Percentiles rank a stretch among this genome's conserved stretches.
These are phyloP conservation scores for Monoplex corrugatus DNA, from an alignment of 2,888 invertebrate genomes.

Conservation along the genomic window DNA sequence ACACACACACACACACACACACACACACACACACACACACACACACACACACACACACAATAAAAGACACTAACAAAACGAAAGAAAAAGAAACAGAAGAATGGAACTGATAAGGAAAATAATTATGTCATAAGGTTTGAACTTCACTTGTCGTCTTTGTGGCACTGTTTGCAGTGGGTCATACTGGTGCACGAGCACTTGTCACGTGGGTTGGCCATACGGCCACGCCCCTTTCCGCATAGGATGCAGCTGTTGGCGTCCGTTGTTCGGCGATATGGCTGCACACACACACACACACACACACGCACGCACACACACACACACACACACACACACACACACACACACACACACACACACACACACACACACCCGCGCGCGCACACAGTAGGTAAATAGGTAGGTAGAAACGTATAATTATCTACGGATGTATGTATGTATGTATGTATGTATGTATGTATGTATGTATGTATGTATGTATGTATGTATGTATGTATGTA, in stretches of 20 bases:
- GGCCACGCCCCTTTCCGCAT: constrained; percentile 78
- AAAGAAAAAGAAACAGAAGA: not conserved
- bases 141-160: constrained; percentile 76
- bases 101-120: not conserved
- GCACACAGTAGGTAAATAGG: not conserved
- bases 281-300: constrained; percentile 28
- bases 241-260: constrained; percentile 80
- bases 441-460: too few relatives aligned
- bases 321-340: not conserved
- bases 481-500: too few relatives aligned
- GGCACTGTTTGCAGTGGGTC: constrained; percentile 74
- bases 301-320: not conserved
- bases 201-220: constrained; percentile 78
- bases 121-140: not conserved
- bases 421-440: not conserved
- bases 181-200: constrained; percentile 79
- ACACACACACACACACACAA: constrained; percentile 1
- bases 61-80: not conserved
- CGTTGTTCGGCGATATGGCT: constrained; percentile 77
- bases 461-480: too few relatives aligned
- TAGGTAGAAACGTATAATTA: not conserved
- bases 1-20: not conserved
- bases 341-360: not conserved
- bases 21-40: not conserved
- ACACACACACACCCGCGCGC: not conserved